Percentiles rank a stretch among this genome's conserved stretches.
Evolutionary conservation across 2,113 vertebrate species (phyloP).

Genomic region (Nibea albiflora): DNA sequence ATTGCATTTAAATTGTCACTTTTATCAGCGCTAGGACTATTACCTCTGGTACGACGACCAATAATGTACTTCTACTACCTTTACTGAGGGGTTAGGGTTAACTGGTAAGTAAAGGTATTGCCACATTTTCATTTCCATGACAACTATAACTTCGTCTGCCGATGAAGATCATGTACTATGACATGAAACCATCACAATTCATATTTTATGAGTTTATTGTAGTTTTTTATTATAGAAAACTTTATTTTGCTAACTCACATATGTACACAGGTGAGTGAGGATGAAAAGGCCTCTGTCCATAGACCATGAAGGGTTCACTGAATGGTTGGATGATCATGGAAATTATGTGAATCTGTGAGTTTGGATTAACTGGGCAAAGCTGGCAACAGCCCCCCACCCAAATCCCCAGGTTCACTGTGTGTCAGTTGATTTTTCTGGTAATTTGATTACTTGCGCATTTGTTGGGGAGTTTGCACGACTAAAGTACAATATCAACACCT

Average conservation of each 20-base stretch:
- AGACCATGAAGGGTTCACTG: background rate
- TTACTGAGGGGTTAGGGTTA: background rate
- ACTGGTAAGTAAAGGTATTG: background rate
- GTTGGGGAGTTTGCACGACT: background rate
- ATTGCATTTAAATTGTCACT: constrained; percentile 45
- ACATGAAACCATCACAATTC: background rate
- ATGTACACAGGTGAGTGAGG: background rate
- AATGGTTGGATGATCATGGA: background rate
- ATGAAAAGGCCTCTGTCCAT: background rate
- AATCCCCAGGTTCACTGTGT: background rate
- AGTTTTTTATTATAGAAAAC: too few relatives aligned
- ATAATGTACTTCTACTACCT: background rate
- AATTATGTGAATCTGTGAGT: background rate
- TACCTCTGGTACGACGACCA: background rate
- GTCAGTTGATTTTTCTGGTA: background rate
- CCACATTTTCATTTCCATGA: background rate
- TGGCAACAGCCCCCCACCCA: background rate
- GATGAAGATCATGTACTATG: background rate
- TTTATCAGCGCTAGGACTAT: constrained; percentile 11
- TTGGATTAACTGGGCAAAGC: background rate
- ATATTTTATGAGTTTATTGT: background rate
- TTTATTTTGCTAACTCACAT: background rate
- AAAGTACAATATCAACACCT: background rate
- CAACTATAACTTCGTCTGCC: background rate
- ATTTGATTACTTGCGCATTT: background rate